Conservation (phyloP, 2,113 vertebrate species). For the Halcyon senegalensis region DNA sequence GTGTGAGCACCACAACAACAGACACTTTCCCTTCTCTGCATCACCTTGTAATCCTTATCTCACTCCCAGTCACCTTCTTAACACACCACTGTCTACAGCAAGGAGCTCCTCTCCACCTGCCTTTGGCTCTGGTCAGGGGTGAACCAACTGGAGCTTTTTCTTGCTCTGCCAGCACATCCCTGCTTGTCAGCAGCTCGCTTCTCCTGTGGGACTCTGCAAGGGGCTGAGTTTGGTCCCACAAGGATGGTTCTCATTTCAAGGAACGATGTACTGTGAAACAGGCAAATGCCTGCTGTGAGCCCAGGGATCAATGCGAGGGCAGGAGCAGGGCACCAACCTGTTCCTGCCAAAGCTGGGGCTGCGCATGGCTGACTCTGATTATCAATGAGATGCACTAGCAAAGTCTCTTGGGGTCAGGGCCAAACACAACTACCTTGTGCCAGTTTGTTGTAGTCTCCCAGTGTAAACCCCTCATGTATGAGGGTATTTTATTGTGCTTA, state of each 20-base stretch:
- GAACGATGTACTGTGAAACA: background rate
- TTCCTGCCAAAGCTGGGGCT: background rate
- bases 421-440: background rate
- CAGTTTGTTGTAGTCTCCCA: background rate
- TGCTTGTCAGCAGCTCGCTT: fast-evolving
- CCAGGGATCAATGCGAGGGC: fast-evolving
- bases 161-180: fast-evolving
- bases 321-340: background rate
- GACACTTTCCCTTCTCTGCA: fast-evolving
- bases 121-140: fast-evolving
- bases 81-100: fast-evolving
- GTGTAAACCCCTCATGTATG: fast-evolving
- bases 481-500: background rate
- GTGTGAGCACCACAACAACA: background rate
- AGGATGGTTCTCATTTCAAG: background rate
- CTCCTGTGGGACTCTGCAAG: background rate
- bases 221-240: background rate
- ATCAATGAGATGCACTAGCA: fast-evolving
- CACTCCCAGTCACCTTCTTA: background rate
- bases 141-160: fast-evolving
- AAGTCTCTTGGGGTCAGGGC: background rate
- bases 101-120: background rate
- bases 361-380: no score
- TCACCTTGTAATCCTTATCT: background rate
- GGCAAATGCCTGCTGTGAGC: background rate